Percentiles rank a stretch among this genome's conserved stretches.
Conservation (phyloP, 2,113 vertebrate species). For the Amphilophus citrinellus region DNA sequence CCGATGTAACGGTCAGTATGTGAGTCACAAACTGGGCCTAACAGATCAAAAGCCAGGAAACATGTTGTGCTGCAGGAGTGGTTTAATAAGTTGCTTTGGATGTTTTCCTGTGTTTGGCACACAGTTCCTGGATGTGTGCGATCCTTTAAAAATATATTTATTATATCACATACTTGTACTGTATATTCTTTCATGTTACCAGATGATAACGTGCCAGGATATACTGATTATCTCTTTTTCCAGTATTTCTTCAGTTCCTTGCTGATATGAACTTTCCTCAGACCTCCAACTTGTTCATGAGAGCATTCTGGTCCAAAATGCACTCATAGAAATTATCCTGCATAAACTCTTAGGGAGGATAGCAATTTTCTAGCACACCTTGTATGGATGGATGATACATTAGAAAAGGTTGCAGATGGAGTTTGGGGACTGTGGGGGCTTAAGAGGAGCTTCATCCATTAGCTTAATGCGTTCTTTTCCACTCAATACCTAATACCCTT, state of each 20-base stretch:
- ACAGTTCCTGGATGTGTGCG: background rate
- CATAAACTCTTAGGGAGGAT: constrained; percentile 18
- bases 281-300: background rate
- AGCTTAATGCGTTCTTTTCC: constrained; percentile 76
- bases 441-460: constrained; percentile 74
- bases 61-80: background rate
- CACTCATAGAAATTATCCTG: constrained; percentile 26
- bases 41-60: background rate
- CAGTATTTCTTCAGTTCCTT: background rate
- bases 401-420: constrained; percentile 60
- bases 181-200: background rate
- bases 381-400: constrained; percentile 60
- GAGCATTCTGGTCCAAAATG: constrained; percentile 24
- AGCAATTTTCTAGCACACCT: constrained; percentile 36
- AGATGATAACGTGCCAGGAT: background rate
- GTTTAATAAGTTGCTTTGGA: background rate
- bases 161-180: background rate
- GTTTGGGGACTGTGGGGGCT: constrained; percentile 48
- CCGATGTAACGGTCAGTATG: background rate
- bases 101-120: background rate
- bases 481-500: constrained; percentile 52
- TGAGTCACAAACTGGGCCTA: background rate
- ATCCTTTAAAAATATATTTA: background rate
- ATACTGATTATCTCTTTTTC: background rate
- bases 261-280: background rate